Base-by-base conservation (phyloP, 2,888 invertebrate species). In the Eilema griseolum region DNA sequence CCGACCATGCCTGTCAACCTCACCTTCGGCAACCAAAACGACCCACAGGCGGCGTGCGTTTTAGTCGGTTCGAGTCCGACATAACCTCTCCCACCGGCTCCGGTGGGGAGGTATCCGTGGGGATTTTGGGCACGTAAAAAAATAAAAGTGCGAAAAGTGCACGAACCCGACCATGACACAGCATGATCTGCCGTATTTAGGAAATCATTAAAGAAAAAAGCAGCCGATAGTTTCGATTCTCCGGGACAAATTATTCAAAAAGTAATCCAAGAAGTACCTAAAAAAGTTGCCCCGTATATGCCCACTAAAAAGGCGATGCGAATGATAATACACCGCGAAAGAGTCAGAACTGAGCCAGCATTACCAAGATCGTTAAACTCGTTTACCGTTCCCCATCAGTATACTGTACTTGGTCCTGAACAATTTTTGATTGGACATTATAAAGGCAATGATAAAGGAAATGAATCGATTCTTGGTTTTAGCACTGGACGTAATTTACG, bases 301-400 rank as follows among this genome's bases (percentile, higher is more conserved):
- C 67, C 67, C 11, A 60, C 52, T n/a, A 67, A 67, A 61, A 26
- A 59, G 20, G 67, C 67, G 24, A 67, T 67, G 67, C 60, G 67
- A 41, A 60, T 67, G 60, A 23, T 67, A 24, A 61, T 67, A 57
- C 67, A 67, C 61, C 33, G 67, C 28, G 67, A 67, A 28, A 59
- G 67, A 37, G 41, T 37, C 41, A 33, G 56, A 24, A 60, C 23
- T 41, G 24, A 37, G 31, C 61, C 61, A 26, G 23, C 31, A 16
- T 61, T 61, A 28, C 61, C 61, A 61, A 61, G 23, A 61, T 16
- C 26, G 61, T 61, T 14, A 20, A 31, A 28, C 23, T 28, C 31
- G 61, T 61, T 31, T 56, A 61, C 12, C 28, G 23, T 61, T 61
- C 61, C 61, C 20, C 23, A 61, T 14, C 12, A 61, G 23, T 61